Percentiles rank a stretch among this genome's conserved stretches.
Conservation (phyloP, 1,140 invertebrate genomes). For the Mesaphorura yosii region DNA sequence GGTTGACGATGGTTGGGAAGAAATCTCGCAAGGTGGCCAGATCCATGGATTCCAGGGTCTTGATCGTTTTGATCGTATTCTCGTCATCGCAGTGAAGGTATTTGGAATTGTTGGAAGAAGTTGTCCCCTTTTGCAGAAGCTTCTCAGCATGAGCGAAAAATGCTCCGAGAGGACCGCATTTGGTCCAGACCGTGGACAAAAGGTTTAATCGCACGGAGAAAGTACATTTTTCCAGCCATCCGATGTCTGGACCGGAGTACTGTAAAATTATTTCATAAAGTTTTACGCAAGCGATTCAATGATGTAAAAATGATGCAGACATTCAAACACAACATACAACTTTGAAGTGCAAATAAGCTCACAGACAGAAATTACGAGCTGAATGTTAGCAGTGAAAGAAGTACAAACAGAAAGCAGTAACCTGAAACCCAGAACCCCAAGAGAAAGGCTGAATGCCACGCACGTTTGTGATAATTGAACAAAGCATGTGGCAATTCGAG, state of each 20-base stretch:
- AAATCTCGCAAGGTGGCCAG: constrained; percentile 26
- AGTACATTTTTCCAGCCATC: constrained; percentile 30
- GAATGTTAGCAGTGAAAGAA: not conserved
- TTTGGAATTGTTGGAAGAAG: not conserved
- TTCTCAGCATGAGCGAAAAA: constrained; percentile 31
- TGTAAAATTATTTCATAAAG: too few relatives aligned
- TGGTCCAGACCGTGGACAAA: constrained; percentile 30
- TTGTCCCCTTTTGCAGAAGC: constrained; percentile 14
- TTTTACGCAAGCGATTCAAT: not conserved
- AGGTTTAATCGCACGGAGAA: constrained; percentile 27
- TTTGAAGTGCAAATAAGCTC: too few relatives aligned
- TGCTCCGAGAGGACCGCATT: constrained; percentile 27
- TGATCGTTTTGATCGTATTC: constrained; percentile 25
- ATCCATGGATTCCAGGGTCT: constrained; percentile 27
- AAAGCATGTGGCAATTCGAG: too few relatives aligned
- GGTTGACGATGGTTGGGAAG: constrained; percentile 31
- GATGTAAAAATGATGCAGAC: not conserved
- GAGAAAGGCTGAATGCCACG: too few relatives aligned
- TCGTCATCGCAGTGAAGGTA: constrained; percentile 30
- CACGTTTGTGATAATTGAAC: too few relatives aligned
- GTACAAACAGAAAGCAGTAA: too few relatives aligned
- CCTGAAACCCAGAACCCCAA: too few relatives aligned
- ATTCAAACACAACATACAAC: not conserved
- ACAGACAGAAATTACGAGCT: too few relatives aligned
- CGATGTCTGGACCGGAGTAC: constrained; percentile 26